Evolutionary conservation across 2,797 vertebrate species (phyloP).

Genomic region (Uromys caudimaculatus): DNA sequence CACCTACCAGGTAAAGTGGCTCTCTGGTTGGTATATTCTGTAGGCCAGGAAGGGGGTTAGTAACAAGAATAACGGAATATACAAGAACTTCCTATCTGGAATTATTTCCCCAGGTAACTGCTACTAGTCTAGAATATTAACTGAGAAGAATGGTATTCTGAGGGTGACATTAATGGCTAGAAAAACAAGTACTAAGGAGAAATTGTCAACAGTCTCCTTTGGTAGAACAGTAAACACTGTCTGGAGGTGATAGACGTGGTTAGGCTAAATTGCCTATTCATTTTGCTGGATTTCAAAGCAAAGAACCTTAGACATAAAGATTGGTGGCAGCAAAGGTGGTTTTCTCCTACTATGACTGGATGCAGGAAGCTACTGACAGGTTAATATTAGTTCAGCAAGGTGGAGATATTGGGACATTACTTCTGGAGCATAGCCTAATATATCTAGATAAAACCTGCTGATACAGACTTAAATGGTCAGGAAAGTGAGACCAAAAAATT

Average conservation of each 20-base stretch:
- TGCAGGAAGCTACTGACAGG: conserved; percentile 23
- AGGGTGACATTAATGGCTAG: conserved; percentile 57
- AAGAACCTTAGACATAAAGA: conserved; percentile 37
- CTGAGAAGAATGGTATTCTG: conserved; percentile 38
- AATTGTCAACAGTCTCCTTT: conserved; percentile 52
- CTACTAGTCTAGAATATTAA: neutral
- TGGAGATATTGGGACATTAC: conserved; percentile 64
- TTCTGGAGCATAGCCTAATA: neutral
- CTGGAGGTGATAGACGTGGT: neutral
- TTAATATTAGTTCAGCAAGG: conserved; percentile 59
- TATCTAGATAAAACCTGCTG: neutral
- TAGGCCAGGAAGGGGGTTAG: neutral
- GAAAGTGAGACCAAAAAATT: neutral
- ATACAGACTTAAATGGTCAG: conserved; percentile 29
- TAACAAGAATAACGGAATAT: neutral
- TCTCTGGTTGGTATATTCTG: neutral
- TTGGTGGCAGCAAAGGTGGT: neutral
- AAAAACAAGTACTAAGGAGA: conserved; percentile 48
- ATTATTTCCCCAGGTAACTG: neutral
- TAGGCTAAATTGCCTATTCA: conserved; percentile 22
- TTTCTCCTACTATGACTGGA: neutral
- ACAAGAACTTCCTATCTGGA: neutral
- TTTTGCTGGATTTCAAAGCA: conserved; percentile 56
- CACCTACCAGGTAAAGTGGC: conserved; percentile 54
- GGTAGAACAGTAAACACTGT: conserved; percentile 12